Evolutionary conservation across 2,797 vertebrate species (phyloP), one percentile per base, ranked within the genome.

Genomic region (Sparus aurata): DNA sequence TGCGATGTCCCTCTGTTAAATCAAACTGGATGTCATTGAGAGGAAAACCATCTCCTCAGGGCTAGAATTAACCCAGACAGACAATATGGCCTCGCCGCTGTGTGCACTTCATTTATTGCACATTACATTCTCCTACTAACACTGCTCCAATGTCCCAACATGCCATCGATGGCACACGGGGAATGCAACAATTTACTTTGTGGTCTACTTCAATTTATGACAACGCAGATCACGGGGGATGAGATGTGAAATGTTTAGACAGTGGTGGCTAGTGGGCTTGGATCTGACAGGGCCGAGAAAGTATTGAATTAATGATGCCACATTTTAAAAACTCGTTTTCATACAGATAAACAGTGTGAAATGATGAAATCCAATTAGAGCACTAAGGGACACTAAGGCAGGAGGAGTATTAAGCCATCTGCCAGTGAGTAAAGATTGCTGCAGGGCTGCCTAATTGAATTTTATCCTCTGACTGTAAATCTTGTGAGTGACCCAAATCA

Each of bases 401-500:
- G 81, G 72, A 88, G 75, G 84, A 82, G 75, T 77, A 87, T 93
- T 86, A 89, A 92, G 83, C 91, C 90, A 90, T 91, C 92, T 92
- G 92, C 79, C 86, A 87, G 84, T 74, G 85, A 91, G 79, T 80
- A 85, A 77, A 82, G 85, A 88, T 71, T 70, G 89, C 91, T 92
- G 82, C 80, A 54, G 87, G 91, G 86, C 86, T 92, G 88, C 92
- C 87, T 91, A 86, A 93, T 91, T 92, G 87, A 92, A 93, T 94
- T 86, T 82, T 82, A 91, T 89, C 87, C 81, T 82, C 73, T 73
- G 76, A 87, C 82, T 88, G 83, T 73, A 85, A 89, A 89, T 89
- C 83, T 88, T 82, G 71, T 57, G 69, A 88, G 77, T 92, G 93
- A 93, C 92, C 90, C 84, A 90, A 92, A 93, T 93, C 87, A 80